phyloP scores from a whole-genome alignment of 2,888 invertebrate genomes.

The Perdita meconis region DNA sequence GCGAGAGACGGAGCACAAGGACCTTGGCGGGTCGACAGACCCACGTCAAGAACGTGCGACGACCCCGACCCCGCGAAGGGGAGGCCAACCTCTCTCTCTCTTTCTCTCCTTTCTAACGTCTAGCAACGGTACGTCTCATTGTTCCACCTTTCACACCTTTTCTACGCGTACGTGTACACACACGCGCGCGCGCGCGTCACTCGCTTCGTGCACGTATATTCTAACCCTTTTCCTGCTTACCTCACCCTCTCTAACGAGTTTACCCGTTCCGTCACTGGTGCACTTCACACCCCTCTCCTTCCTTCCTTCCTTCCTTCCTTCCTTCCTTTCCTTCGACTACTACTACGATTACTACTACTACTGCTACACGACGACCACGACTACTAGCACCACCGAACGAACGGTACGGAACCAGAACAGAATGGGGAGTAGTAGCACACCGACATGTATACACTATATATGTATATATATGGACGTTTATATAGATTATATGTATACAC shows the following conservation, averaged over 20 bases:
- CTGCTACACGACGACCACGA: constrained; percentile 29
- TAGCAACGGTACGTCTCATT: constrained; percentile 36
- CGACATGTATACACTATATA: constrained; percentile 39
- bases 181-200: too few species aligned
- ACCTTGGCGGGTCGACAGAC: constrained; percentile 82
- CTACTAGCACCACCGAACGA: constrained; percentile 57
- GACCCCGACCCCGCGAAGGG: constrained; percentile 77
- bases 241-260: constrained; percentile 65
- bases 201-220: constrained; percentile 33
- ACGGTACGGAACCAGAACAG: constrained; percentile 57
- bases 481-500: constrained; percentile 30
- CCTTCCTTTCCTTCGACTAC: constrained; percentile 22
- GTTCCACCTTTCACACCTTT: constrained; percentile 48
- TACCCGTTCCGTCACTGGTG: constrained; percentile 62
- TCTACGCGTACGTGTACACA: constrained; percentile 11
- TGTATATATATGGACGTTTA: too few species aligned
- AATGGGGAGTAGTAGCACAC: constrained; percentile 51
- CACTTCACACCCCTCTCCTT: constrained; percentile 63
- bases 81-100: constrained; percentile 59
- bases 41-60: constrained; percentile 82
- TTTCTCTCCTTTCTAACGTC: constrained; percentile 40
- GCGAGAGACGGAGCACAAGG: constrained; percentile 67
- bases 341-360: constrained; percentile 42
- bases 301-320: constrained; percentile 40
- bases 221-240: constrained; percentile 59